Base-by-base conservation (phyloP, 92 coral and sea anemone genomes). In the Palythoa caribaeorum region DNA sequence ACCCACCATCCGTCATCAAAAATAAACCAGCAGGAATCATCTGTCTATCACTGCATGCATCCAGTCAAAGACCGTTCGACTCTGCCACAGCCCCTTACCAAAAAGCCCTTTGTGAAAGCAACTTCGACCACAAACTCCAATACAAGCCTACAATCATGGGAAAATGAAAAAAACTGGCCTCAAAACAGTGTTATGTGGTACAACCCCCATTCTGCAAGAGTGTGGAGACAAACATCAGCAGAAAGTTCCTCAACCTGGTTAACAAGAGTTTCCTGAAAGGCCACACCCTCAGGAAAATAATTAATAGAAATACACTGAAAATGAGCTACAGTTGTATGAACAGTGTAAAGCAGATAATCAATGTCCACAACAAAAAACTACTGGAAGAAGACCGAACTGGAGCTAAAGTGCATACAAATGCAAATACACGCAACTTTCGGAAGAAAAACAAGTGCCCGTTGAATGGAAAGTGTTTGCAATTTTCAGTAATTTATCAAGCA, bases 1-100 rank as follows among this genome's bases (percentile, higher is more conserved):
- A 80, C 52, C 86, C 73, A 80, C 86, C 16, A 6, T 47, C 55
- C 17, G 53, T 80, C 21, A 51, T 60, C 48, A 80, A 80, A 53
- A 80, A 80, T 38, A 55, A 57, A 57, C 48, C 85, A 28, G 28
- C 28, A 28, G 28, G 28, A 28, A 28, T 28, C 28, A 28, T 28
- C 28, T 28, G 28, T 28, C 28, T 28, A 28, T 28, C 28, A 28
- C 28, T 28, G 28, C 28, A 28, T 28, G 71, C 71, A 14, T n/a
- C 71, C 71, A 20, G 14, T 20, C 71, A 65, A 20, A 65, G 71
- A 20, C 2, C 71, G 35, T 9, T 65, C 28, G 71, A 65, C 71
- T 65, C 71, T 20, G 28, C 71, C 71, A 65, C 71, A 65, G 71
- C 71, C 6, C 71, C 71, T n/a, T 65, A 65, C 28, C 71, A 17